Evolutionary conservation across 2,888 invertebrate species (phyloP), one percentile per base, ranked within the genome.

Genomic region (Entomobrya multifasciata): DNA sequence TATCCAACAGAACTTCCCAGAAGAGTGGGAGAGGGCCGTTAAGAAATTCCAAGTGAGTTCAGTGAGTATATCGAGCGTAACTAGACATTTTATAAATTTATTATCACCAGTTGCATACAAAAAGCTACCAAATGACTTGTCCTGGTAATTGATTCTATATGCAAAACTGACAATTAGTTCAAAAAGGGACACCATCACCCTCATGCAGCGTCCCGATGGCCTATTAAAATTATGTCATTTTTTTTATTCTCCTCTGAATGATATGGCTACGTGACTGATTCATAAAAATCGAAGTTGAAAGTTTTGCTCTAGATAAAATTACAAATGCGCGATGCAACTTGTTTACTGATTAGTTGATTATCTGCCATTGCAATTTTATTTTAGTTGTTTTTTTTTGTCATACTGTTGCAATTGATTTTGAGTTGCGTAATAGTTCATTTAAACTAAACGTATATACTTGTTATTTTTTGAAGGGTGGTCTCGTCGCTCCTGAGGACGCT

Each of bases 1-100:
- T 88, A 90, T 91, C 79, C 91, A 91, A 80, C 90, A 91, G 79
- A 90, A 90, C 82, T 91, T 88, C 85, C 91, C 91, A 72, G 89
- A 90, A 86, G 90, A 91, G 84, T 91, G 91, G 91, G 89, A 90
- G 76, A 90, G 90, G 88, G 90, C 91, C 62, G 88, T 91, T 44
- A 88, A 87, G 87, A 91, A 91, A 87, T 91, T 90, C 88, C 90
- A 90, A 89, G 90, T 91, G 72, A 88, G 89, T 67, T 41, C n/a
- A n/a, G n/a, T n/a, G n/a, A n/a, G n/a, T n/a, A n/a, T n/a, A n/a
- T n/a, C n/a, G 15, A 11, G 22, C 72, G 13, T 25, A 8, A 20
- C n/a, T n/a, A n/a, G n/a, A n/a, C n/a, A n/a, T n/a, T n/a, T n/a
- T n/a, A n/a, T n/a, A n/a, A n/a, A n/a, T n/a, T 57, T 13, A 22